Percentiles rank a stretch among this genome's conserved stretches.
phyloP scores from a whole-genome alignment of 2,888 invertebrate genomes.

The Stictocephala bisonia region DNA sequence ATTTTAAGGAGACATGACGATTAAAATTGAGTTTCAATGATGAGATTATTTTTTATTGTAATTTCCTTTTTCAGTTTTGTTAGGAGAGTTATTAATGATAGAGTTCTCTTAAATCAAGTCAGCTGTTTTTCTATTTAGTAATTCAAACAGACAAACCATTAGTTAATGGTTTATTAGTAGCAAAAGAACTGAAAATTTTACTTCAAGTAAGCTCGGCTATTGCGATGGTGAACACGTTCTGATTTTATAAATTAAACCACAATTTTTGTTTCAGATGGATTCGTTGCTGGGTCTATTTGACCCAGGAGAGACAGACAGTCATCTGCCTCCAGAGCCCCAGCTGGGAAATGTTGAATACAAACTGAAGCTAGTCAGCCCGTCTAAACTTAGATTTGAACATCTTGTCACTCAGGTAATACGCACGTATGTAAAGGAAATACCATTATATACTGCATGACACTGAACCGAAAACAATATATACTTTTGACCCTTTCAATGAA shows the following conservation, averaged over 20 bases:
- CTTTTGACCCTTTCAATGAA: no score
- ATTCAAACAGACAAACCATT: background rate
- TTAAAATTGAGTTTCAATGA: no score
- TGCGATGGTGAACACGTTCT: background rate
- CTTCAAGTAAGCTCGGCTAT: background rate
- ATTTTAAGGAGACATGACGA: no score
- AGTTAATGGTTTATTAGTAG: background rate
- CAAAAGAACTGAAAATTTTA: background rate
- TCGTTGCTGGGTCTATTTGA: constrained; percentile 86
- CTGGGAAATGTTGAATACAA: constrained; percentile 98
- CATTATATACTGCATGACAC: no score
- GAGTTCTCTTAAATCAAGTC: no score
- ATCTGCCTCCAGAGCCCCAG: constrained; percentile 89
- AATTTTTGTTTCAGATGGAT: constrained; percentile 71
- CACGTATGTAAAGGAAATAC: no score
- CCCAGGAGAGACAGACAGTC: constrained; percentile 69
- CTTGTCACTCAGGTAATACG: constrained; percentile 92
- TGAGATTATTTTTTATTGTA: no score
- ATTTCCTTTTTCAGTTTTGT: no score
- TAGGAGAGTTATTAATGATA: no score
- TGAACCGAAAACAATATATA: no score
- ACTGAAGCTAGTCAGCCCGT: constrained; percentile 91
- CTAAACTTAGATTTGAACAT: constrained; percentile 92
- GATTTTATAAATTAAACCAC: background rate
- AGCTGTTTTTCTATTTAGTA: no score